phyloP scores from a whole-genome alignment of 2,113 vertebrate species.

The Sus scrofa region T2T-Sscrofa CM000826.6:43235501-43236000 shows the following conservation, averaged over 20 bases:
- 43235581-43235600: not conserved
- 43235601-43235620: not conserved
- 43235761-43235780: accelerated
- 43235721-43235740: not conserved
- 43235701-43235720: not conserved
- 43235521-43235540: not conserved
- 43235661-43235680: not conserved
- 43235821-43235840: not conserved
- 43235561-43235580: not conserved
- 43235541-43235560: accelerated
- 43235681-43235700: not conserved
- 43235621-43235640: not conserved
- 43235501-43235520: accelerated
- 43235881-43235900: not conserved
- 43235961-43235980: not conserved
- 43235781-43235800: not conserved
- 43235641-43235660: not conserved
- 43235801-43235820: not conserved
- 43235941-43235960: not conserved
- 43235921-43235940: not conserved
- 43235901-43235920: not conserved
- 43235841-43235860: not conserved
- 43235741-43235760: not conserved
- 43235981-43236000: not conserved
- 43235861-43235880: not conserved